Evolutionary conservation across 2,113 vertebrate genomes (phyloP), one percentile per base, ranked within the genome.

Genomic region (Rhinopomastus cyanomelas): DNA sequence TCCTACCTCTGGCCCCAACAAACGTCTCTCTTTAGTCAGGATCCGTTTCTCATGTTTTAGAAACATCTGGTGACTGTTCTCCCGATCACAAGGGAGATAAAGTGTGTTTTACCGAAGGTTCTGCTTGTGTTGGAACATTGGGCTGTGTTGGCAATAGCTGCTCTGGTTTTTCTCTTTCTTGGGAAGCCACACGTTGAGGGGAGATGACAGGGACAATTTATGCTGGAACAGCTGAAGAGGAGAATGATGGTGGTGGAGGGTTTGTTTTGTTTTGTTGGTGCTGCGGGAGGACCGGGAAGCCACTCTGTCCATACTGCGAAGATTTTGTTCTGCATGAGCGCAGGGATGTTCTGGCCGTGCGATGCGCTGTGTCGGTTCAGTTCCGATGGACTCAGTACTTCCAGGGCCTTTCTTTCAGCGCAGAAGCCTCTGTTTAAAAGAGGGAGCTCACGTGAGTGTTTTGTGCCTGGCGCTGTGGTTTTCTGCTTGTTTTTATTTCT

Each of bases 131-230:
- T 42, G 83, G 57, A 62, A 71, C 88, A 71, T 71, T 61, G 39
- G 81, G 78, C 67, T 87, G 3, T 93, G 94, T 94, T 95, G 95
- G 85, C 88, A 72, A 15, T 59, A 92, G 80, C 55, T 4, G 17
- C 65, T 80, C 85, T 71, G 77, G 71, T 92, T 81, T 83, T 90
- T 49, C 44, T 68, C 67, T 89, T 94, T 89, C 61, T 57, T 75
- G 88, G 85, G 83, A 94, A 94, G 90, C 77, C 71, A 32, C 64
- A 59, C 84, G 82, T 84, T 74, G 65, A 74, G 91, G 92, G 88
- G 80, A 93, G 97, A 93, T 77, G 91, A 77, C 92, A 96, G 89
- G 71, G 89, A 67, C 85, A 93, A 96, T 95, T 96, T 92, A 85
- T 91, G 44, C 72, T 86, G 91, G 23, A 94, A 89, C 90, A 92